Percentiles rank a stretch among this genome's conserved stretches.
Conservation (phyloP, 1,140 invertebrate species). For the Lucilia cuprina region DNA sequence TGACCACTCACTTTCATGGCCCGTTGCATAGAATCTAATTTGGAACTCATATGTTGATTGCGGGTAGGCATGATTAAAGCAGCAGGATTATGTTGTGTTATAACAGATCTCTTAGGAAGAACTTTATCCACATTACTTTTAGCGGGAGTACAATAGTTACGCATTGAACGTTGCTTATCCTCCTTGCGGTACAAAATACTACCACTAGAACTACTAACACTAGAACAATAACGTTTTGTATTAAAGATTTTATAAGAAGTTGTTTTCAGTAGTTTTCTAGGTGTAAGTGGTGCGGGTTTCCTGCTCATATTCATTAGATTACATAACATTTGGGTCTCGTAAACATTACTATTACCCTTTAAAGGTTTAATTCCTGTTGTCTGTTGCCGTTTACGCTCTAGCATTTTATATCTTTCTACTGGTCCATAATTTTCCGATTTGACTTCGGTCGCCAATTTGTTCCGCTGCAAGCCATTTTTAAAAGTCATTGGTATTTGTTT, state of each 20-base stretch:
- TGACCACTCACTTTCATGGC: neutral
- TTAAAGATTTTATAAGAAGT: conserved; percentile 35
- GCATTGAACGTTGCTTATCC: neutral
- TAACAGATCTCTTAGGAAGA: neutral
- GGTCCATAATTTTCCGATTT: conserved; percentile 33
- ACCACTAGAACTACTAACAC: conserved; percentile 30
- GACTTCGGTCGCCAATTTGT: conserved; percentile 1
- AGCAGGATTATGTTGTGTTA: neutral
- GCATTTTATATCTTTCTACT: neutral
- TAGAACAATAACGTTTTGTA: conserved; percentile 36
- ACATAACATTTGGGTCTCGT: neutral
- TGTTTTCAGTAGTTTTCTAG: neutral
- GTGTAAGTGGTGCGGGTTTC: neutral
- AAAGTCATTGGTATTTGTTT: conserved; percentile 34
- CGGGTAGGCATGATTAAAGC: conserved; percentile 13
- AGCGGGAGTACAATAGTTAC: neutral
- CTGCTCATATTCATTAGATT: neutral
- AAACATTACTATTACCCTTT: neutral
- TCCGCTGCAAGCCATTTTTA: conserved; percentile 30
- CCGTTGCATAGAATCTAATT: neutral
- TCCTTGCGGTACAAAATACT: conserved; percentile 36
- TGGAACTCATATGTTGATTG: conserved; percentile 33
- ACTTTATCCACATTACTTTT: neutral
- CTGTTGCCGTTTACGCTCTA: neutral
- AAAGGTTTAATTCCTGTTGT: neutral